A percentile compares a stretch with the other conserved stretches of the same genome.
These are phyloP conservation scores for Dascillus cervinus DNA, from an alignment of 2,888 invertebrate genomes.

Conservation along the genomic window DNA sequence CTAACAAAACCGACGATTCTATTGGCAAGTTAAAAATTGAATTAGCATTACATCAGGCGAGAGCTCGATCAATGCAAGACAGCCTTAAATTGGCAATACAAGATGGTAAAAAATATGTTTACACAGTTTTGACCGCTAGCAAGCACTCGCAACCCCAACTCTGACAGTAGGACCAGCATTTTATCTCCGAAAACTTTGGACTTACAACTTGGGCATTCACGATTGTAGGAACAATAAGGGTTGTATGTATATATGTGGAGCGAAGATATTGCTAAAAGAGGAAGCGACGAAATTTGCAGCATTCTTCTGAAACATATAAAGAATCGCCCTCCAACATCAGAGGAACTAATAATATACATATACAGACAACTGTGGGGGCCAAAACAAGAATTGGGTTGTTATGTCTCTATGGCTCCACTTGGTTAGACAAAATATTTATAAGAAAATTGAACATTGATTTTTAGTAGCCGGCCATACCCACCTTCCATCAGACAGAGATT, in stretches of 20 bases:
- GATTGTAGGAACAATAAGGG: slow-evolving; percentile 14
- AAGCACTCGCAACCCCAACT: no score
- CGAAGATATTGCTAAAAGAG: slow-evolving; percentile 15
- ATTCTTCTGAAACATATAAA: slow-evolving; percentile 4
- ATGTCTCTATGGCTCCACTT: slow-evolving; percentile 4
- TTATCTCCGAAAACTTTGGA: slow-evolving; percentile 18
- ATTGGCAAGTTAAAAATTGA: slow-evolving; percentile 1
- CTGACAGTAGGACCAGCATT: slow-evolving; percentile 17
- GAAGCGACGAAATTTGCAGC: slow-evolving; percentile 15
- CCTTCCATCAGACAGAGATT: slow-evolving; percentile 3
- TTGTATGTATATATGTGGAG: slow-evolving; percentile 16
- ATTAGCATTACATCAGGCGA: slow-evolving; percentile 2
- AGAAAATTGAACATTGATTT: slow-evolving; percentile 5
- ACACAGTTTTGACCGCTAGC: no score
- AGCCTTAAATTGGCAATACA: no score
- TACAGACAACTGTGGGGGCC: slow-evolving; percentile 4
- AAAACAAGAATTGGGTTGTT: slow-evolving; percentile 3
- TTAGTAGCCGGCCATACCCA: slow-evolving; percentile 5
- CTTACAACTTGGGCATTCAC: slow-evolving; percentile 20
- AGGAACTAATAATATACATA: slow-evolving; percentile 1
- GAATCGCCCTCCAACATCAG: neutral
- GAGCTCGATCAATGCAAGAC: slow-evolving; percentile 1
- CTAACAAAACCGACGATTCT: slow-evolving; percentile 2
- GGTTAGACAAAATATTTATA: slow-evolving; percentile 1
- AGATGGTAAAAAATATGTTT: no score